Base-by-base conservation (phyloP, 2,113 vertebrate species). In the Lampris megalopsis region DNA sequence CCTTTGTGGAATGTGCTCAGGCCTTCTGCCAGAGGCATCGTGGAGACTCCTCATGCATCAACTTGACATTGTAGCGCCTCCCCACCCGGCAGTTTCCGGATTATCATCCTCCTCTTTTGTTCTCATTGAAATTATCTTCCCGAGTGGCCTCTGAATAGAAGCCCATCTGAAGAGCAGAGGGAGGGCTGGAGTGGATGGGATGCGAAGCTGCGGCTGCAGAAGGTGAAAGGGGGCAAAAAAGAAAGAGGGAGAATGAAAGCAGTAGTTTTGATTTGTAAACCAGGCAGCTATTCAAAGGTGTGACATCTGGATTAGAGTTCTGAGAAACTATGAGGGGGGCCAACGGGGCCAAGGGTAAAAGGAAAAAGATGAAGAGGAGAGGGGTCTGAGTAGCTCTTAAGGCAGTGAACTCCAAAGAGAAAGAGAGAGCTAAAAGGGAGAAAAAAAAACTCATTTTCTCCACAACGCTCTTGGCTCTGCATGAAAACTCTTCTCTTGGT, bases 281-380 rank as follows among this genome's bases (percentile, higher is more conserved):
- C 4, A 64, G 42, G 50, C 40, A 13, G 40, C 52, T 65, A 50
- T 43, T 67, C 45, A 62, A 75, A 71, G 42, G 10, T 9, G 50
- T 79, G 75, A 68, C 37, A 40, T 59, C n/a, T 56, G 62, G 62
- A 73, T 79, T 79, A 70, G 43, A 49, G 61, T 58, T 78, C 56
- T 66, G 8, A 63, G 43, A 11, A 1, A 45, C 2, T 4, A 7
- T 7, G 43, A 45, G 43, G 43, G 1, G 43, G 43, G 7, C 4
- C 43, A 45, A 45, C 9, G 11, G 2, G 5, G 53, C 3, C 10
- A 2, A 24, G 7, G 71, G 36, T 10, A 36, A 10, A 9, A 56
- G 2, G 10, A 24, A 59, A 38, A 49, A 49, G 63, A 53, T 54
- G 56, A 52, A 49, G 63, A 49, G 64, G 45, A 79, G 78, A 75